Conservation (phyloP, 2,113 vertebrate genomes). For the Megaleporinus macrocephalus region DNA sequence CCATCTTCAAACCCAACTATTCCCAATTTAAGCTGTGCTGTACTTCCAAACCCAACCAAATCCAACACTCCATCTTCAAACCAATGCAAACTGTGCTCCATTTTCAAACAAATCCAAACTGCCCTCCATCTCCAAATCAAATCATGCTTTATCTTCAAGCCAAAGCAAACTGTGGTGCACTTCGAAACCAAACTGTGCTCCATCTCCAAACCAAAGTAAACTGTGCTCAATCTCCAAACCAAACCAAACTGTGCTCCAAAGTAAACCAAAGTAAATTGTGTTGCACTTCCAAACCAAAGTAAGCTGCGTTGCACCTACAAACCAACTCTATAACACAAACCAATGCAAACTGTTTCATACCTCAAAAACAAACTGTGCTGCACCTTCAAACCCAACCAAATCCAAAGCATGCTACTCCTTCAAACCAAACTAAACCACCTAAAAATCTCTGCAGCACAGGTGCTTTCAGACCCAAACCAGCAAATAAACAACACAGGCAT, state of each 20-base stretch:
- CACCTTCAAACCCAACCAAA: background rate
- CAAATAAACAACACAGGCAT: no score
- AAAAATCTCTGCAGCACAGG: no score
- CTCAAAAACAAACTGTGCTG: background rate
- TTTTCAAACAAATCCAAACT: background rate
- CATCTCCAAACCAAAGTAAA: background rate
- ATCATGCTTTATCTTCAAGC: no score
- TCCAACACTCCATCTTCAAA: no score
- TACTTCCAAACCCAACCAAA: background rate
- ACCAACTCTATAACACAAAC: background rate
- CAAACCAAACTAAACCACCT: background rate
- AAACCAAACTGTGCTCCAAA: background rate
- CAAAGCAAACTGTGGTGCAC: background rate
- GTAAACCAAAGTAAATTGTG: background rate
- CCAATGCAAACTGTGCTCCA: no score
- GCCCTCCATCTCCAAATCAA: background rate
- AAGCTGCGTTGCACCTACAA: background rate
- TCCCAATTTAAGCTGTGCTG: background rate
- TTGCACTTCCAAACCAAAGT: background rate
- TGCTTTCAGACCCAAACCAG: no score
- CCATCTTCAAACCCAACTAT: background rate
- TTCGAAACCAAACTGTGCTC: background rate
- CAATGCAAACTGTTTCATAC: background rate
- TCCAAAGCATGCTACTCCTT: no score
- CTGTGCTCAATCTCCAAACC: no score